Evolutionary conservation across 2,797 vertebrate genomes (phyloP), one percentile per base, ranked within the genome.

Genomic region (Apodemus agrarius): DNA sequence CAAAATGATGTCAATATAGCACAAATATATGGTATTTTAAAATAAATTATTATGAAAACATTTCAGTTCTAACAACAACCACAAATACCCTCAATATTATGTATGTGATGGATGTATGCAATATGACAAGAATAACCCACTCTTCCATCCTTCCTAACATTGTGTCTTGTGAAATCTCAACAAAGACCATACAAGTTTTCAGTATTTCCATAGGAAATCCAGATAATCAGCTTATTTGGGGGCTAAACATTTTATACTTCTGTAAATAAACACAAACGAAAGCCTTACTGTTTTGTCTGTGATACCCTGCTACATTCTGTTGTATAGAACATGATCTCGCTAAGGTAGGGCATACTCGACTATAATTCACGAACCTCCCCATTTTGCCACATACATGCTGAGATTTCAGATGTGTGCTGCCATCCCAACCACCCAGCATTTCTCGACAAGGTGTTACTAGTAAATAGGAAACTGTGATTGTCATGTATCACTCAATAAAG

Each of bases 381-480:
- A 17, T 19, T 54, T 46, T 72, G 80, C 34, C 65, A 29, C 16
- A n/a, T 22, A 17, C 26, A 0, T 40, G n/a, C 49, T 40, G 85
- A 82, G n/a, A 3, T 37, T 74, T 74, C 22, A 72, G 13, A 24
- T 37, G 34, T 72, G 13, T 37, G 22, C 49, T 37, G 65, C 37
- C 37, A 22, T 19, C 29, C 37, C 26, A 61, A 46, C 8, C 17
- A 34, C 17, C 65, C 24, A 13, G 52, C 11, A 17, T 65, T 85
- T 84, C 22, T 65, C 67, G 22, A 76, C 17, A 34, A 34, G 6
- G 74, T 72, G 69, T 26, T 6, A 84, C 89, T 59, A 67, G 22
- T 69, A 26, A 80, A 95, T 89, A 90, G 2, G 22, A 85, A 94
- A 85, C 46, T 67, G 4, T 67, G 5, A 79, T 92, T 82, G 10